Evolutionary conservation across 2,888 invertebrate genomes (phyloP), one percentile per base, ranked within the genome.

Genomic region (Resseliella maxima): DNA sequence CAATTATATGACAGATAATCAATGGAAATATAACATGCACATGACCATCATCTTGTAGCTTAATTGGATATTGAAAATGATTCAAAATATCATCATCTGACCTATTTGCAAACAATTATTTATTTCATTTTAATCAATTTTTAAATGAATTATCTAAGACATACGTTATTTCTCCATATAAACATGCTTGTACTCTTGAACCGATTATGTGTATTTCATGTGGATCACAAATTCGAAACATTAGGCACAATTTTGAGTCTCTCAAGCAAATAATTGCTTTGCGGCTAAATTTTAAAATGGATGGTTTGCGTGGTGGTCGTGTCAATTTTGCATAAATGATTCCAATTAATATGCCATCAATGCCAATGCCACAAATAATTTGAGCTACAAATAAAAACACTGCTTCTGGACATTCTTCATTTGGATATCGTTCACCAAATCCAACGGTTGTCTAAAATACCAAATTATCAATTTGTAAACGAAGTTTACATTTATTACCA

Each of bases 381-480:
- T 98, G 97, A 64, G 96, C 92, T 91, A 97, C 96, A 95, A 98
- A 95, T 87, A 97, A 94, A 89, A 97, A 95, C 88, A 97, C 95
- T 6, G 97, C 97, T 90, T 96, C 96, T 0, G 96, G 96, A 89
- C 98, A 98, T 90, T 97, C 96, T 89, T 96, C 96, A 0, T 96
- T 96, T 0, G 96, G 96, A 88, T 95, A 94, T 86, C 97, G 93
- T 24, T 94, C 94, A 85, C 97, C 97, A 90, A 96, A 97, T 86
- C 97, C 97, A 88, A 97, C 97, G 6, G 97, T 97, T 90, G 97
- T 97, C 90, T 98, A n/a, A n/a, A n/a, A n/a, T n/a, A n/a, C n/a
- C n/a, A n/a, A n/a, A n/a, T n/a, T n/a, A n/a, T n/a, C n/a, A n/a
- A n/a, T n/a, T n/a, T n/a, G n/a, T 91, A n/a, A n/a, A n/a, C n/a